Conservation (phyloP, 2,113 vertebrate genomes). For the Calonectris borealis region DNA sequence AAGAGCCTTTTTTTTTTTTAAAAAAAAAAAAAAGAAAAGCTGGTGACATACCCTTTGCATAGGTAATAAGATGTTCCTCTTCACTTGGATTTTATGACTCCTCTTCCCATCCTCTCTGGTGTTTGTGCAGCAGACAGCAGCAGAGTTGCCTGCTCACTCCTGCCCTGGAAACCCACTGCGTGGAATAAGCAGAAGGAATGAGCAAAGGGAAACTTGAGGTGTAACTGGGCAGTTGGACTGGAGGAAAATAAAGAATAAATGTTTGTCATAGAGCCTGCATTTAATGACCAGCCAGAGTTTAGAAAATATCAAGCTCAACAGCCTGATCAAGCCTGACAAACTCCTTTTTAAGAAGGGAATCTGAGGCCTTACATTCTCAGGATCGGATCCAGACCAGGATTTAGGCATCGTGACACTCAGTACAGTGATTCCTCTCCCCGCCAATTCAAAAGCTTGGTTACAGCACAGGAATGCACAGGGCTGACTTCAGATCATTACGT, state of each 20-base stretch:
- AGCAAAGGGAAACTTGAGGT: conserved; percentile 37
- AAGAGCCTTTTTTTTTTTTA: neutral
- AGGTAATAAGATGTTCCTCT: neutral
- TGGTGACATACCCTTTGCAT: neutral
- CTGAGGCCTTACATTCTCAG: neutral
- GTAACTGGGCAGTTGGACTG: conserved; percentile 31
- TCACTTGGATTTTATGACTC: neutral
- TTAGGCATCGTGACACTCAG: neutral
- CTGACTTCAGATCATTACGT: neutral
- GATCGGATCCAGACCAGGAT: conserved; percentile 2
- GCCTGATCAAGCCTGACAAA: conserved; percentile 10
- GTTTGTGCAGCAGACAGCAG: neutral
- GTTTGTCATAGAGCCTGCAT: conserved; percentile 1
- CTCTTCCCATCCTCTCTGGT: neutral
- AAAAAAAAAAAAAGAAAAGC: neutral
- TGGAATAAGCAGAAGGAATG: conserved; percentile 4
- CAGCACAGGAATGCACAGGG: neutral
- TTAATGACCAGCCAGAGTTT: neutral
- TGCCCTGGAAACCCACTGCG: neutral
- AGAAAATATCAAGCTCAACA: neutral
- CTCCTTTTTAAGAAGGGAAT: conserved; percentile 33
- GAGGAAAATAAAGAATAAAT: conserved; percentile 53
- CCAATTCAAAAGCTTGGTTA: neutral
- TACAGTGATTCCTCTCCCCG: neutral
- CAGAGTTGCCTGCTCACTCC: neutral